phyloP scores from a whole-genome alignment of 2,888 invertebrate genomes.

The Aphrophora alni region DNA sequence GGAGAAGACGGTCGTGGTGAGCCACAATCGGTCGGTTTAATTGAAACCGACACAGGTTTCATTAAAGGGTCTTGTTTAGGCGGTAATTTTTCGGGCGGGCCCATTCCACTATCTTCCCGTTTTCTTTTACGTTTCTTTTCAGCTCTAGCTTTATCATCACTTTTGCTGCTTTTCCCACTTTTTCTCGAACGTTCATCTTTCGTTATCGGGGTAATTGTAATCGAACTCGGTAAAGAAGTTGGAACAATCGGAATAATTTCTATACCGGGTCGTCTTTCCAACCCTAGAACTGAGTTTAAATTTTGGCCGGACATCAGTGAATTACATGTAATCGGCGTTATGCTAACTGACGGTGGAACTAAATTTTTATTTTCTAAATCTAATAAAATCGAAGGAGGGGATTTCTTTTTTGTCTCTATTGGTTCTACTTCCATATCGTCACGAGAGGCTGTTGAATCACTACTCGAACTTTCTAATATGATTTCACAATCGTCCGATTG shows the following conservation, averaged over 20 bases:
- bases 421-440: constrained; percentile 64
- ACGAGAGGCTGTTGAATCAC: constrained; percentile 65
- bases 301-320: constrained; percentile 58
- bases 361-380: constrained; percentile 64
- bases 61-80: constrained; percentile 73
- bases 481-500: constrained; percentile 66
- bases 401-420: constrained; percentile 31
- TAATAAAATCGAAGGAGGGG: constrained; percentile 46
- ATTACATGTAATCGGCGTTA: constrained; percentile 63
- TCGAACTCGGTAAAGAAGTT: constrained; percentile 75
- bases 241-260: constrained; percentile 84
- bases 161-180: constrained; percentile 59
- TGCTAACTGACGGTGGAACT: constrained; percentile 67
- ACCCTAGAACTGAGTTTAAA: constrained; percentile 67
- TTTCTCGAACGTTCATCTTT: constrained; percentile 50
- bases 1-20: constrained; percentile 65
- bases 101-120: constrained; percentile 74
- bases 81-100: constrained; percentile 82
- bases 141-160: constrained; percentile 59
- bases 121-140: constrained; percentile 79
- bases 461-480: constrained; percentile 66
- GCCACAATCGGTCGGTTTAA: constrained; percentile 68
- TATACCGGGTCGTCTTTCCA: constrained; percentile 77
- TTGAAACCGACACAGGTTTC: constrained; percentile 76
- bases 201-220: constrained; percentile 83